Conservation (phyloP, 2,113 vertebrate genomes). For the Lepidothrix coronata region DNA sequence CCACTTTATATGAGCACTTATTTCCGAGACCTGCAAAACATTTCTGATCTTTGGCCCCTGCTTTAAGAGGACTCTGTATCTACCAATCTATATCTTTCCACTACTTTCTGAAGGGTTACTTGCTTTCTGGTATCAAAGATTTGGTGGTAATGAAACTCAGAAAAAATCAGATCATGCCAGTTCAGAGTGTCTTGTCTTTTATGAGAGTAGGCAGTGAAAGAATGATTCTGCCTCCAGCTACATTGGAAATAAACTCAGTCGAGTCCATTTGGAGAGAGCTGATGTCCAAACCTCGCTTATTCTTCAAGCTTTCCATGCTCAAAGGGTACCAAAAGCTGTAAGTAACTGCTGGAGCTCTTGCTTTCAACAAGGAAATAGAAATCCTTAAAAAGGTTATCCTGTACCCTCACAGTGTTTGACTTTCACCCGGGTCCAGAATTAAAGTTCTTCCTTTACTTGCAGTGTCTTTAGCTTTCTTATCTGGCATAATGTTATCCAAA, state of each 20-base stretch:
- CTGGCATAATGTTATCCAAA: background rate
- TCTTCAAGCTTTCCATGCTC: background rate
- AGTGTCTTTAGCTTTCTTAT: background rate
- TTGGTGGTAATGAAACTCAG: background rate
- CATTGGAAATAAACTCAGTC: background rate
- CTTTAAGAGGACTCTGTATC: background rate
- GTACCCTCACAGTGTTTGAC: background rate
- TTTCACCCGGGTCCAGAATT: background rate
- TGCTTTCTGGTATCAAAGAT: background rate
- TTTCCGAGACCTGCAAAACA: background rate
- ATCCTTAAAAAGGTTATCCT: background rate
- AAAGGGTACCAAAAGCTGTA: background rate
- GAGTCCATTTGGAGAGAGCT: background rate
- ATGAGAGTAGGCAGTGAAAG: background rate
- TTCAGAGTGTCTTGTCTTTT: background rate
- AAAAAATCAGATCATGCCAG: background rate
- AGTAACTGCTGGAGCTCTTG: background rate
- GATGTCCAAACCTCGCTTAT: background rate
- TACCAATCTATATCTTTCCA: background rate
- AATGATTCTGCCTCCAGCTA: background rate
- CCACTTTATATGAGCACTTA: background rate
- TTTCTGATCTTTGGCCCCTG: constrained; percentile 12
- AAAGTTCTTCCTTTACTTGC: background rate
- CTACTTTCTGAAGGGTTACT: background rate
- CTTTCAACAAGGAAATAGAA: background rate